Evolutionary conservation across 2,888 invertebrate genomes (phyloP).

Genomic region (Erannis defoliaria): DNA sequence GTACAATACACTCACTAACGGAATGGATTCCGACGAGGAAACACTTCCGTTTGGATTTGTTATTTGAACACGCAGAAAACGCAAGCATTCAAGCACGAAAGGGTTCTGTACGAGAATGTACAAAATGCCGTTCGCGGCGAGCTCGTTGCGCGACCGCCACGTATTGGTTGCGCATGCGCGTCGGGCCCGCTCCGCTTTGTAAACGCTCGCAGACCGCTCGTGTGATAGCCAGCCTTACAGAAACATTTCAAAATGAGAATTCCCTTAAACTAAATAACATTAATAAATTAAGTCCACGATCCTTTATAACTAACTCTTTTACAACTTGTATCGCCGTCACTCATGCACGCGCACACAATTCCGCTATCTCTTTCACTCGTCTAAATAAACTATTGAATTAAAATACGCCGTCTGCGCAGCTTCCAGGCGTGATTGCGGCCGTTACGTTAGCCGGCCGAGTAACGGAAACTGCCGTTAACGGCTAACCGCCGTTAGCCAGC

Average conservation of each 20-base stretch:
- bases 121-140: no score
- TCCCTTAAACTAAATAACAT: constrained; percentile 8
- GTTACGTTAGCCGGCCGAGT: background rate
- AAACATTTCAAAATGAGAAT: constrained; percentile 7
- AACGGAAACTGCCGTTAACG: background rate
- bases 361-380: background rate
- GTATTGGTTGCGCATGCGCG: no score
- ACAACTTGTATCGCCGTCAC: no score
- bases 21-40: no score
- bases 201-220: background rate
- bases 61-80: no score
- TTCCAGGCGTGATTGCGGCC: constrained; percentile 5
- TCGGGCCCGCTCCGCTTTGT: no score
- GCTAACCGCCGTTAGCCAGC: background rate
- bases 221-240: background rate
- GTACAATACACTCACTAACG: no score
- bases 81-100: no score
- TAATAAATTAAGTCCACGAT: constrained; percentile 18
- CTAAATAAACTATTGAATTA: background rate
- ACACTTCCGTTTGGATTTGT: no score
- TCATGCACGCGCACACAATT: background rate
- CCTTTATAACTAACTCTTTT: constrained; percentile 10
- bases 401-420: constrained; percentile 1
- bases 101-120: no score
- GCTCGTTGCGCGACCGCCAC: no score